Evolutionary conservation across 2,888 invertebrate genomes (phyloP).

Genomic region (Slavum lentiscoides): DNA sequence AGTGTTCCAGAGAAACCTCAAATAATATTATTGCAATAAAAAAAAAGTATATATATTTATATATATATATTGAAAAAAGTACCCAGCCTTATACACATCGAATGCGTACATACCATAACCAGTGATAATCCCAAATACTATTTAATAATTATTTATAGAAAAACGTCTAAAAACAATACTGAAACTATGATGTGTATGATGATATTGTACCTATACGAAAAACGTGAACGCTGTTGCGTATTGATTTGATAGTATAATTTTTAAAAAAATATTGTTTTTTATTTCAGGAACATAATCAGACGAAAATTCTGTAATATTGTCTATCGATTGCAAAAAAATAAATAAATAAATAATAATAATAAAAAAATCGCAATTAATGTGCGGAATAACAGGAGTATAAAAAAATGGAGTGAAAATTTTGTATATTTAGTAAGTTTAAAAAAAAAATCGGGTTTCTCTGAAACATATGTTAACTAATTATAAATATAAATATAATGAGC

Average conservation of each 20-base stretch:
- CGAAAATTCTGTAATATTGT: neutral
- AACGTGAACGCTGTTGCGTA: too few species aligned
- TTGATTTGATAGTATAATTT: too few species aligned
- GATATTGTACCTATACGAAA: too few species aligned
- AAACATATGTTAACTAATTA: slow-evolving; percentile 5
- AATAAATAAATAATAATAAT: neutral
- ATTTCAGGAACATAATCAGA: slow-evolving; percentile 5
- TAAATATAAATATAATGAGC: slow-evolving; percentile 7
- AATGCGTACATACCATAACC: slow-evolving; percentile 19
- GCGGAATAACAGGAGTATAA: neutral
- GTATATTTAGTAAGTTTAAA: neutral
- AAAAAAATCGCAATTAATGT: neutral
- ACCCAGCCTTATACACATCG: neutral
- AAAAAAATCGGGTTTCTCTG: slow-evolving; percentile 25
- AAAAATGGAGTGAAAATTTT: neutral
- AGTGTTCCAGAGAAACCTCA: slow-evolving; percentile 33
- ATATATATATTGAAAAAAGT: neutral
- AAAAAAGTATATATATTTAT: neutral
- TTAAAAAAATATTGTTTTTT: neutral
- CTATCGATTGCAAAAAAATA: neutral
- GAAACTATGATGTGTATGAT: too few species aligned
- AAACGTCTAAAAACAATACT: too few species aligned
- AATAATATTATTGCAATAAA: neutral
- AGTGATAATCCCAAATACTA: too few species aligned
- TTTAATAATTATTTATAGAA: neutral